Percentiles rank a stretch among this genome's conserved stretches.
These are phyloP conservation scores for Cardinalis cardinalis DNA, from an alignment of 2,113 vertebrate genomes.

Conservation along the genomic window DNA sequence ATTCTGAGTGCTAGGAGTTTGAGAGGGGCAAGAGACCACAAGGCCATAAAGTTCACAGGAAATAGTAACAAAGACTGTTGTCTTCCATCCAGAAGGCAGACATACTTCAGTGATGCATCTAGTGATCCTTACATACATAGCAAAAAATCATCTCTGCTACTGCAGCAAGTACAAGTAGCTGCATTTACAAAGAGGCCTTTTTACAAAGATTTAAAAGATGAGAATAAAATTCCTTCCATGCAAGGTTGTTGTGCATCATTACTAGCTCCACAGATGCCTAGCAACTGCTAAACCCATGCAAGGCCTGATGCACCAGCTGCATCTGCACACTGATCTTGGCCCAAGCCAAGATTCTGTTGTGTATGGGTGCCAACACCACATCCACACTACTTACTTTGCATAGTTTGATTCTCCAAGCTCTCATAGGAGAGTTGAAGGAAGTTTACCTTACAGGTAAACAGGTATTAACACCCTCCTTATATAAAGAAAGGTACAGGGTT, in stretches of 20 bases:
- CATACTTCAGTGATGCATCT: fast-evolving
- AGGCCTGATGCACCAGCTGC: not conserved
- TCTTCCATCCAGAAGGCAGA: not conserved
- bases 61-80: not conserved
- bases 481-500: not conserved
- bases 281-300: not conserved
- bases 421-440: not conserved
- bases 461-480: not conserved
- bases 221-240: not conserved
- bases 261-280: not conserved
- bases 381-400: not conserved
- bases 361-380: not conserved
- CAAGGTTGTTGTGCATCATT: not conserved
- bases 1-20: not conserved
- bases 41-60: not conserved
- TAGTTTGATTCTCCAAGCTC: not conserved
- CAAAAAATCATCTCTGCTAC: not conserved
- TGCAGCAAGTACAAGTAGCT: not conserved
- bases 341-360: not conserved
- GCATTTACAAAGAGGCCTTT: not conserved
- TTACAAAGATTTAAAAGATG: not conserved
- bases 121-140: not conserved
- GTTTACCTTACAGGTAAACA: not conserved
- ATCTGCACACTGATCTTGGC: not conserved
- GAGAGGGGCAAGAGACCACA: not conserved